Base-by-base conservation (phyloP, 2,113 vertebrate species). In the Pimephales promelas region DNA sequence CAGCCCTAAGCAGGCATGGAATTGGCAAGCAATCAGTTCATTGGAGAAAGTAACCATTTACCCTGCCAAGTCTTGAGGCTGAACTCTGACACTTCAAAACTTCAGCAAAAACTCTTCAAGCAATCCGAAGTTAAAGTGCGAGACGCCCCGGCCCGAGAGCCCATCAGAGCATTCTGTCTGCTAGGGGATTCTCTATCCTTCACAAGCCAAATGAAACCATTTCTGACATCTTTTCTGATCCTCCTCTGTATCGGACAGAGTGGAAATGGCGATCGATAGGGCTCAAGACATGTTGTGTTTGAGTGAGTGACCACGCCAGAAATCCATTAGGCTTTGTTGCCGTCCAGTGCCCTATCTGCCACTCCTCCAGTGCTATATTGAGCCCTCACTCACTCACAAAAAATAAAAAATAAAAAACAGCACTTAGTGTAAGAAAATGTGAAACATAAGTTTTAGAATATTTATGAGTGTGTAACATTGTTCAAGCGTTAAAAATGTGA, bases 291-390 rank as follows among this genome's bases (percentile, higher is more conserved):
- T n/a, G 28, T 70, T 61, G 66, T 73, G 68, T 83, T 52, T 82
- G 66, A 26, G 31, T 34, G 31, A n/a, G 61, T 84, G 72, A 84
- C 74, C 74, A 70, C 70, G 72, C 57, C 82, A 83, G 72, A 78
- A 70, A 84, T 84, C 82, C 82, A 84, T 84, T 78, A 84, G 47
- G 47, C 61, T 75, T 75, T 76, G 56, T 43, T 62, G 13, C 43
- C 43, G 16, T 83, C 72, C 61, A 54, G 59, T 66, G 74, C 40
- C 16, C 74, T 66, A 28, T 26, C 57, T 76, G 82, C 74, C 82
- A 45, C 78, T 70, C 45, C 43, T 47, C 18, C 16, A 6, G 5
- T n/a, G 18, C 79, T 81, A 68, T 24, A 81, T 49, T 52, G 61
- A 78, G 45, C 22, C 47, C 14, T 16, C n/a, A 2, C 18, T 31